These are phyloP conservation scores for Platyura marginata DNA, from an alignment of 1,140 invertebrate genomes.

Conservation along the genomic window DNA sequence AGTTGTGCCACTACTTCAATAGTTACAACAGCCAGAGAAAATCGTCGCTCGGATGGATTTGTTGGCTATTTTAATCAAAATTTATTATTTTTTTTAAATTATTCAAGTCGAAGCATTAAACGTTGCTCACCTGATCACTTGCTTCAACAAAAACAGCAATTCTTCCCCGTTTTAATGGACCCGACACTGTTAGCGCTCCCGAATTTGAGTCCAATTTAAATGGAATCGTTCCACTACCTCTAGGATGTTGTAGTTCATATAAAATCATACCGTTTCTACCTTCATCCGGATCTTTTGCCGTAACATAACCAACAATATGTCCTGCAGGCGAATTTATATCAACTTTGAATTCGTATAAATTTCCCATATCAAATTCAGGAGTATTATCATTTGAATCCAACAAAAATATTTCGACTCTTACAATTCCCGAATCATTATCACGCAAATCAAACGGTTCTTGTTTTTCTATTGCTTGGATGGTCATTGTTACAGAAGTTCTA, in stretches of 20 bases:
- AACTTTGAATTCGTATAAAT: slow-evolving; percentile 58
- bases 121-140: slow-evolving; percentile 36
- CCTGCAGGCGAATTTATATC: slow-evolving; percentile 44
- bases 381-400: slow-evolving; percentile 78
- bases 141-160: slow-evolving; percentile 68
- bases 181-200: slow-evolving; percentile 48
- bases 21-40: slow-evolving; percentile 64
- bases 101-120: not conserved
- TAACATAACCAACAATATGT: slow-evolving; percentile 50
- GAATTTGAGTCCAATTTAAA: slow-evolving; percentile 52
- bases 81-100: not conserved
- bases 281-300: slow-evolving; percentile 62
- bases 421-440: slow-evolving; percentile 30
- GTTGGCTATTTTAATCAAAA: too few relatives aligned
- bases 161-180: slow-evolving; percentile 42
- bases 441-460: slow-evolving; percentile 16
- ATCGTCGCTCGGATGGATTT: slow-evolving; percentile 61
- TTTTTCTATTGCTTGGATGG: slow-evolving; percentile 51
- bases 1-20: slow-evolving; percentile 39
- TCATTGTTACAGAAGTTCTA: slow-evolving; percentile 43
- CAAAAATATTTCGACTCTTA: slow-evolving; percentile 60
- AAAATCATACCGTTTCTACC: slow-evolving; percentile 59
- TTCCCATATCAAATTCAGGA: slow-evolving; percentile 61
- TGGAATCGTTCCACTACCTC: slow-evolving; percentile 36
- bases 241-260: slow-evolving; percentile 55